A percentile compares a stretch with the other conserved stretches of the same genome.
Evolutionary conservation across 2,888 invertebrate genomes (phyloP).

Genomic region (Hyposoter dolosus): DNA sequence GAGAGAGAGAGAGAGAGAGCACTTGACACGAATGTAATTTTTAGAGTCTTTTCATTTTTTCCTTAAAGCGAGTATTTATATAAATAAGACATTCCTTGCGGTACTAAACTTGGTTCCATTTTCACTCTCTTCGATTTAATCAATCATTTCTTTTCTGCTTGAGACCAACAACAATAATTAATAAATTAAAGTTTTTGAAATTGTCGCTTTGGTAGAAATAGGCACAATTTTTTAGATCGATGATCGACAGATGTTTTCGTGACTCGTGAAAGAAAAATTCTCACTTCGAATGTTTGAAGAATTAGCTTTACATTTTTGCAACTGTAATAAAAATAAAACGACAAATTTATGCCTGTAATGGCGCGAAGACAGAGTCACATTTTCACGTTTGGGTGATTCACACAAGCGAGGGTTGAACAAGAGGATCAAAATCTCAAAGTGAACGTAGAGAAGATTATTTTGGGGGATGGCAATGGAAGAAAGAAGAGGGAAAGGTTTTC

Average conservation of each 20-base stretch:
- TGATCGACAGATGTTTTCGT: background rate
- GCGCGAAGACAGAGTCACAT: background rate
- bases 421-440: background rate
- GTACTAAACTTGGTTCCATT: background rate
- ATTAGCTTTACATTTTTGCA: background rate
- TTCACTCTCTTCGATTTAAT: background rate
- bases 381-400: background rate
- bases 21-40: slow-evolving; percentile 9
- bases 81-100: background rate
- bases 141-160: background rate
- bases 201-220: background rate
- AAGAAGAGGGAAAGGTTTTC: slow-evolving; percentile 29
- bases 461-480: background rate
- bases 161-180: background rate
- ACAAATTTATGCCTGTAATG: background rate
- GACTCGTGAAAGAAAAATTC: background rate
- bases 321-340: background rate
- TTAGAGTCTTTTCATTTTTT: background rate
- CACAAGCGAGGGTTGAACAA: background rate
- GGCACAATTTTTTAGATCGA: background rate
- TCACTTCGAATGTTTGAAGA: background rate
- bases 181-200: background rate
- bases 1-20: no score
- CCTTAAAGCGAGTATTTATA: background rate
- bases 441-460: background rate